Evolutionary conservation across 2,113 vertebrate species (phyloP), one percentile per base, ranked within the genome.

Genomic region (Naja naja): DNA sequence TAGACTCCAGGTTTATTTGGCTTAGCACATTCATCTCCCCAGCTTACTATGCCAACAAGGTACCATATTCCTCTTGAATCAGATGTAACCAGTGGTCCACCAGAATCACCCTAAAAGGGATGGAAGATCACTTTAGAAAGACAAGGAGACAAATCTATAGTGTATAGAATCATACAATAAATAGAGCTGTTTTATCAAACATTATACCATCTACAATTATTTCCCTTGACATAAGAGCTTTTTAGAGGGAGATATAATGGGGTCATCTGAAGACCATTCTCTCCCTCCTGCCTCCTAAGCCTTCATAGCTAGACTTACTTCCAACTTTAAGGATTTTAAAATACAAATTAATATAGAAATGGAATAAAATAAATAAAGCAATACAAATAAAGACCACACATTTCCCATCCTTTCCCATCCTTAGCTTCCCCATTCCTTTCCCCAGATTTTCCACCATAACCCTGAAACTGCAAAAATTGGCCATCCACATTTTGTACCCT

Each of bases 21-120:
- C 85, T 97, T 97, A 69, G 97, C 98, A 91, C 98, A 98, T 91
- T 98, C 98, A 16, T 97, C 97, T 47, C 98, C 98, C 98, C 98
- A 98, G 95, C 98, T 98, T 93, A 98, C 98, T 93, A 98, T 98
- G 95, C 98, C 98, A 91, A 97, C 95, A 53, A 98, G 98, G 94
- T 98, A 98, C 98, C 98, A 98, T 85, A 97, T 97, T 64, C 97
- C 97, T 95, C 97, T 97, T 89, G 92, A 91, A 95, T 98, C 98
- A 0, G 94, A 96, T 25, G 98, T 96, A 87, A 98, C 98, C 95
- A 99, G 85, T 10, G 99, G 99, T 53, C 99, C 99, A 86, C 99
- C 99, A 47, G 99, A 99, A 93, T 99, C 99, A 86, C 99, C 98
- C 99, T 99, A 93, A 89, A 49, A 95, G 49, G 11, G 27, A 87